Conservation (phyloP, 2,888 invertebrate species). For the Scrobipalpa costella region DNA sequence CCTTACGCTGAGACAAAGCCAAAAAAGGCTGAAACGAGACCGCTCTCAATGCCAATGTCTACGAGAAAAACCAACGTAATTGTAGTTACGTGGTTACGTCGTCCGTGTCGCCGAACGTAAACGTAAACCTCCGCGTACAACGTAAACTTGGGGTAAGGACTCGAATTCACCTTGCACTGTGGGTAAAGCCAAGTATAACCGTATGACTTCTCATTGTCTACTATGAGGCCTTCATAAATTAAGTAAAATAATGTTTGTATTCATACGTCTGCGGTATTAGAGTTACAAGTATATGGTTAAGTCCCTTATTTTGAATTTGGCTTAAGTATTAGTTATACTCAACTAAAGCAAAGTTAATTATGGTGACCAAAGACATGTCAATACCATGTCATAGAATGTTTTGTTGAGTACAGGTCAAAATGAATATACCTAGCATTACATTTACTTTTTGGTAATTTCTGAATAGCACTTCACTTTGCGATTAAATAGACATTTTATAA, state of each 20-base stretch:
- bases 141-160: not conserved
- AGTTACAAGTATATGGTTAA: no score
- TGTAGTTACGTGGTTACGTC: slow-evolving; percentile 25
- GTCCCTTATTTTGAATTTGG: no score
- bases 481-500: no score
- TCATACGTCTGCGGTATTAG: slow-evolving; percentile 14
- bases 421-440: no score
- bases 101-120: slow-evolving; percentile 25
- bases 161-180: slow-evolving; percentile 21
- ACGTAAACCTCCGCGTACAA: slow-evolving; percentile 13
- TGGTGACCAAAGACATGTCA: no score
- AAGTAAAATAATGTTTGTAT: slow-evolving; percentile 11
- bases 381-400: no score
- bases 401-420: not conserved
- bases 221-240: slow-evolving; percentile 18
- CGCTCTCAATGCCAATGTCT: slow-evolving; percentile 56
- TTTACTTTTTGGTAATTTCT: no score
- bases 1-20: slow-evolving; percentile 31
- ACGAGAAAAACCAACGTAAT: slow-evolving; percentile 42
- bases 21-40: slow-evolving; percentile 39
- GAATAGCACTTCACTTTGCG: no score
- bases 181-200: slow-evolving; percentile 5
- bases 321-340: no score
- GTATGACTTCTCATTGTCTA: slow-evolving; percentile 25
- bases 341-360: no score